Conservation (phyloP, 2,797 vertebrate genomes). For the Paratrypauchen microcephalus region DNA sequence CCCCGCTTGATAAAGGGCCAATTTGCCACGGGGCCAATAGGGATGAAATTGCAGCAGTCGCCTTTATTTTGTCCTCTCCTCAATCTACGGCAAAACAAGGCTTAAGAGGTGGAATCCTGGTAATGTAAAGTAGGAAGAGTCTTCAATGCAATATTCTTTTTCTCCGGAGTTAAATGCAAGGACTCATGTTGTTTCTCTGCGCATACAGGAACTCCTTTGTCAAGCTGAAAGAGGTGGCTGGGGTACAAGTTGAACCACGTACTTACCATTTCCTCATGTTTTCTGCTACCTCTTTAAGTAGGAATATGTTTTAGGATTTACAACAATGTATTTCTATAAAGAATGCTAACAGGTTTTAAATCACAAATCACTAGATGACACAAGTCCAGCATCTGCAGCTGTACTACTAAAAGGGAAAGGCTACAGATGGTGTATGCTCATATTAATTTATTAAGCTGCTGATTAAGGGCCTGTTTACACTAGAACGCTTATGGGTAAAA, state of each 20-base stretch:
- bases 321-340: neutral
- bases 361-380: neutral
- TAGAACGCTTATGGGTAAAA: too few species aligned
- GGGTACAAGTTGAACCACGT: neutral
- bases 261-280: neutral
- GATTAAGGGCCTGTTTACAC: too few species aligned
- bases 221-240: conserved; percentile 11
- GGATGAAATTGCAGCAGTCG: conserved; percentile 75
- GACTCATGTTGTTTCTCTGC: conserved; percentile 19
- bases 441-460: too few species aligned
- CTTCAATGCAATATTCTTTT: conserved; percentile 21
- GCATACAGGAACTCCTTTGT: neutral
- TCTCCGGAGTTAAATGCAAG: conserved; percentile 30
- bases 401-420: neutral
- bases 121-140: conserved; percentile 49
- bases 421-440: neutral
- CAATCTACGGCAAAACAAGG: conserved; percentile 63
- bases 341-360: neutral
- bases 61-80: conserved; percentile 75
- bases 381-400: neutral
- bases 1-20: conserved; percentile 79
- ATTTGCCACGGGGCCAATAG: conserved; percentile 77
- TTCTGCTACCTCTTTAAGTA: neutral
- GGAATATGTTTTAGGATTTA: neutral
- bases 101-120: conserved; percentile 25